Base-by-base conservation (phyloP, 2,888 invertebrate species). In the Resseliella maxima region DNA sequence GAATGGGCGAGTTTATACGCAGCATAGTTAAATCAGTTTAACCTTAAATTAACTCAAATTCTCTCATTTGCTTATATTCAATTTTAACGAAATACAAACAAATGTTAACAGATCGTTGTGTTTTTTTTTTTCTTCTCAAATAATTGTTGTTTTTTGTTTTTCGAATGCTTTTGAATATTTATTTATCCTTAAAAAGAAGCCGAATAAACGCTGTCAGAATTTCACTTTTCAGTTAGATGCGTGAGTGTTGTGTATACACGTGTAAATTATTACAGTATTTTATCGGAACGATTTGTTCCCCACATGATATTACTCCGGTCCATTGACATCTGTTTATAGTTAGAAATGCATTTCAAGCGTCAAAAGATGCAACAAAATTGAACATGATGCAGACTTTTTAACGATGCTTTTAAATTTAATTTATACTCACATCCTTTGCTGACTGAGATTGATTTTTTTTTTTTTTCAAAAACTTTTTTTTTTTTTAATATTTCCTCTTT, bases 281-380 rank as follows among this genome's bases (percentile, higher is more conserved):
- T 18, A 31, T 72, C 10, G 15, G 18, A 31, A 35, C 15, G 15
- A 0, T 35, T 15, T 15, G 3, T n/a, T 72, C 72, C 3, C 10
- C 72, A 6, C 72, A 12, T 12, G 8, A 50, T 50, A 2, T 41
- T 8, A 8, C 41, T 41, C 8, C 31, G 31, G 31, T 31, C 31
- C 72, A 72, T 31, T 72, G 72, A 72, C 72, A 72, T 72, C 15
- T 72, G 72, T 72, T 72, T 72, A 72, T 72, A 72, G 72, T 72
- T 72, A 72, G 31, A 35, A 72, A 72, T 72, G 31, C 72, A 72
- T 31, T n/a, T 72, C 15, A 72, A 72, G 27, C 59, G 59, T 8
- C 24, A 5, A 59, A 27, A 59, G 59, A 59, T 59, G 27, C 59
- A 59, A 50, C 10, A 59, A 59, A 24, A 31, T 31, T 31, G 15